phyloP scores from a whole-genome alignment of 2,113 vertebrate genomes.

The Conger conger region DNA sequence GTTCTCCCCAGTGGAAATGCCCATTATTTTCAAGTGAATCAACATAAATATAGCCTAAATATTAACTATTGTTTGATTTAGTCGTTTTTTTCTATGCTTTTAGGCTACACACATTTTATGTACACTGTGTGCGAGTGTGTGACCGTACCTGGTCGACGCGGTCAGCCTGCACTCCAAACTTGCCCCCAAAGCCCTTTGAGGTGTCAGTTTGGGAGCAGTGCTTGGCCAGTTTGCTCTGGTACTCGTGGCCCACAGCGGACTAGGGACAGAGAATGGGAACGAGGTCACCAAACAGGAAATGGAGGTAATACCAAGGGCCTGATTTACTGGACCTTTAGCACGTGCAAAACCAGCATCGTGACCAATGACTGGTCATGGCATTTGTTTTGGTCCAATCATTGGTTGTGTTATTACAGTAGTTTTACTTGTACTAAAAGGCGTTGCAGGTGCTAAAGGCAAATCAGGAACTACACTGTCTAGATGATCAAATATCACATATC shows the following conservation, averaged over 20 bases:
- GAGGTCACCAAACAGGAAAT: not conserved
- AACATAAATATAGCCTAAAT: not conserved
- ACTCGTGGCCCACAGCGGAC: conserved; percentile 95
- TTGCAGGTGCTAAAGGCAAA: too few relatives aligned
- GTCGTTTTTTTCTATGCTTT: not conserved
- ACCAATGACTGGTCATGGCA: too few relatives aligned
- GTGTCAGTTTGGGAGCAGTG: conserved; percentile 95
- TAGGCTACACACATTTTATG: not conserved
- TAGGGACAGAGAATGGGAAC: conserved; percentile 45
- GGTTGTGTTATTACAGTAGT: too few relatives aligned
- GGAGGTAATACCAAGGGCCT: not conserved
- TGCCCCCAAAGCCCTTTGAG: conserved; percentile 90
- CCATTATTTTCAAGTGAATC: not conserved
- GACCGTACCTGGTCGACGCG: conserved; percentile 89
- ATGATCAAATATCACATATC: too few relatives aligned
- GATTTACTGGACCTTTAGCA: too few relatives aligned
- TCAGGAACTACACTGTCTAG: too few relatives aligned
- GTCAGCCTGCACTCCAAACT: conserved; percentile 89
- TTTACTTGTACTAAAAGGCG: too few relatives aligned
- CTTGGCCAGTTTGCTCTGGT: conserved; percentile 86
- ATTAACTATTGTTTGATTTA: not conserved
- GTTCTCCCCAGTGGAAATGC: too few relatives aligned
- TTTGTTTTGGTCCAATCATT: too few relatives aligned
- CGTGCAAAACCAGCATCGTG: too few relatives aligned
- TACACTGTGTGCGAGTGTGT: too few relatives aligned